phyloP scores from a whole-genome alignment of 2,888 invertebrate species.

The Pristionchus maxplancki region DNA sequence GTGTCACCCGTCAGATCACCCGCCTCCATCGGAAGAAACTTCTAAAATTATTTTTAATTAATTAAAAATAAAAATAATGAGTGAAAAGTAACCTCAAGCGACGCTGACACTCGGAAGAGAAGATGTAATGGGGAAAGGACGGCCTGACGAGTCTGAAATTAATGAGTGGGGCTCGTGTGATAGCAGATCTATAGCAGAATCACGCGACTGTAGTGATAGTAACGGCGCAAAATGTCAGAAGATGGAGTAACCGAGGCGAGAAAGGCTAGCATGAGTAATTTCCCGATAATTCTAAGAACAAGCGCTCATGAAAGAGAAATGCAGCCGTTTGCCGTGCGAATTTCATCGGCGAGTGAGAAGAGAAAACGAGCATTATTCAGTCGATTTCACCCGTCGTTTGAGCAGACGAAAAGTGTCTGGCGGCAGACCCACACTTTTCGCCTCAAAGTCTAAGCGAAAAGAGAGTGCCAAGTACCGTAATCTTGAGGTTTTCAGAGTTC shows the following conservation, averaged over 20 bases:
- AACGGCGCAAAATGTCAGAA: background rate
- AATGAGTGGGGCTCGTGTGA: background rate
- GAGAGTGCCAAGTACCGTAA: background rate
- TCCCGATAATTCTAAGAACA: background rate
- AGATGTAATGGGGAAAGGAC: background rate
- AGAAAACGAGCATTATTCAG: background rate
- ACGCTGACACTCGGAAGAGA: slow-evolving; percentile 17
- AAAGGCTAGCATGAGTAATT: background rate
- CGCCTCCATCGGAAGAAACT: slow-evolving; percentile 2
- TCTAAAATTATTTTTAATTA: background rate
- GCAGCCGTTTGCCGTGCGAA: background rate
- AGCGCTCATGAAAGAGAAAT: background rate
- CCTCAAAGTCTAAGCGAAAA: background rate
- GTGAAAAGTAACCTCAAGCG: background rate
- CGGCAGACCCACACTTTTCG: background rate
- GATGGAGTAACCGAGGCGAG: background rate
- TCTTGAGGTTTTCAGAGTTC: background rate
- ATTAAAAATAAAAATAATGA: background rate
- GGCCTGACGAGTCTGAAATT: background rate
- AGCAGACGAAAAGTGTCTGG: slow-evolving; percentile 14
- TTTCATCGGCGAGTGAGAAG: background rate
- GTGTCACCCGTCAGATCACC: slow-evolving; percentile 29
- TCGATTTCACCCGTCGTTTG: background rate
- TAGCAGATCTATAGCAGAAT: background rate
- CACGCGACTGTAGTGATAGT: too few species aligned